Base-by-base conservation (phyloP, 1,140 invertebrate species). In the Oreohelix idahoensis region DNA sequence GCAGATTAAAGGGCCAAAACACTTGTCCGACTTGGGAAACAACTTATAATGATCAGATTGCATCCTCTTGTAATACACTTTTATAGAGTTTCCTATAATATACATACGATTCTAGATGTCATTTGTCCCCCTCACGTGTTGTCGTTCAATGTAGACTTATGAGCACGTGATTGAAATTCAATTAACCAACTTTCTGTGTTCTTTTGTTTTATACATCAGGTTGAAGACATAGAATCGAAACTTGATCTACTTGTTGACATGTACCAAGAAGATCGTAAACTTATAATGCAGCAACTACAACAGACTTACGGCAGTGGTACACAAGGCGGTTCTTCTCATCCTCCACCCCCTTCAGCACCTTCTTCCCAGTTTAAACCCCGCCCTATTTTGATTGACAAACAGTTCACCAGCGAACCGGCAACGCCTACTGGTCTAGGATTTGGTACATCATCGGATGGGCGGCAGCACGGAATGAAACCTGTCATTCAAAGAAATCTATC, bases 211-310 rank as follows among this genome's bases (percentile, higher is more conserved):
- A n/a, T n/a, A n/a, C n/a, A n/a, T 74, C 91, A 98, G 97, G 96
- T 98, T 88, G 97, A 97, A 91, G 97, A 98, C 92, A 97, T 93
- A 42, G 97, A 98, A 94, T 95, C 95, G 89, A 98, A 98, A 94
- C 94, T 98, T 90, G 97, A 98, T 93, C 95, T 97, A 92, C 94
- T 98, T 88, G 95, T 98, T 90, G 97, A 98, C 90, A 94, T 98
- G 93, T 97, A 98, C 92, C 95, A 97, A 94, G 96, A 97, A 92
- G 97, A 98, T 93, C 94, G 97, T 36, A 88, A 88, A 70, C 78
- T 89, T 79, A 82, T 89, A 15, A 75, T 89, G 13, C 85, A 88
- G 63, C 83, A 87, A 42, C 71, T 86, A 35, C 85, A 89, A 51
- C 29, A 79, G 53, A 53, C 78, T 17, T 76, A 75, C 66, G 58